A percentile compares a stretch with the other conserved stretches of the same genome.
These are phyloP conservation scores for Tiaroga cobitis DNA, from an alignment of 2,797 vertebrate genomes.

Conservation along the genomic window DNA sequence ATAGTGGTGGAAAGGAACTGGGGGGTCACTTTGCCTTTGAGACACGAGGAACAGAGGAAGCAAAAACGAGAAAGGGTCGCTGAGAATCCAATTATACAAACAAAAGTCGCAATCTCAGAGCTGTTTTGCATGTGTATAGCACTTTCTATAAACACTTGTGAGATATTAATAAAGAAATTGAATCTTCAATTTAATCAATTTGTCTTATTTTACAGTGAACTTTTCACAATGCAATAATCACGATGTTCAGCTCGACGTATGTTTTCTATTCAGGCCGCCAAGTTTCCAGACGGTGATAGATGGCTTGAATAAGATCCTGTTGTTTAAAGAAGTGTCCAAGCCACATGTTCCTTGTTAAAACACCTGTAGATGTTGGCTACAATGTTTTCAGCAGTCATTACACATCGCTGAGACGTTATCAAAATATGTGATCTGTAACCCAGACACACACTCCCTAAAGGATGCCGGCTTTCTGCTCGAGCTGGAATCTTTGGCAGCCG, in stretches of 20 bases:
- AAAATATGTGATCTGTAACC: conserved; percentile 48
- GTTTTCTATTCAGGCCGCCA: conserved; percentile 41
- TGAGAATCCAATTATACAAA: not conserved
- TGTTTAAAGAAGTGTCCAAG: conserved; percentile 42
- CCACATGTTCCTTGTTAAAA: conserved; percentile 48
- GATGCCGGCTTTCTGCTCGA: conserved; percentile 39
- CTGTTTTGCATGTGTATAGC: not conserved
- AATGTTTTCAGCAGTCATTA: conserved; percentile 39
- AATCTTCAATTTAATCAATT: not conserved
- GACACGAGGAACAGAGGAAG: not conserved
- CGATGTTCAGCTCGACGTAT: not conserved
- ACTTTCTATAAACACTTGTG: not conserved
- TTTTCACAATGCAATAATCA: not conserved
- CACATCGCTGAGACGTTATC: conserved; percentile 41
- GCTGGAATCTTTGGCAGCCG: conserved; percentile 46
- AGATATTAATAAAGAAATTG: conserved; percentile 6
- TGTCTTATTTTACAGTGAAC: conserved; percentile 8
- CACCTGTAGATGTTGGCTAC: conserved; percentile 54
- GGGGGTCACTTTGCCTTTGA: conserved; percentile 31
- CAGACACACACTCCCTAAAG: conserved; percentile 54
- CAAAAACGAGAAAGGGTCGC: not conserved
- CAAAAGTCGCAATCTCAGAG: not conserved
- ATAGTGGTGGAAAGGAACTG: conserved; percentile 36
- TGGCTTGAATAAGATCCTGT: conserved; percentile 22
- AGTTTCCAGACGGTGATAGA: conserved; percentile 40